Conservation (phyloP, 2,888 invertebrate species). For the Oxycera nigricornis region DNA sequence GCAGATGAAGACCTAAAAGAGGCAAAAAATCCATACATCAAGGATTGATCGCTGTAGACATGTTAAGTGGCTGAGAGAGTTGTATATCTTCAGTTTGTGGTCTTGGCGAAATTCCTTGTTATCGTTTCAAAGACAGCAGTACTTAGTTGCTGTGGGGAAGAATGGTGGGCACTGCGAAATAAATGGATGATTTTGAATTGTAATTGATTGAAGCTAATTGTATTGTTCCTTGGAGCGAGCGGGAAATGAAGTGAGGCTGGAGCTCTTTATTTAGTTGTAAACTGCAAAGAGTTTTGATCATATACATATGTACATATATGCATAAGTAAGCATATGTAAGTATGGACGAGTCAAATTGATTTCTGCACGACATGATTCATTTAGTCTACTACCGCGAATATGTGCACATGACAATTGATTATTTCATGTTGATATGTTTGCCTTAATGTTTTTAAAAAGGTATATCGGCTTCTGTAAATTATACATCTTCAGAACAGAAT, state of each 20-base stretch:
- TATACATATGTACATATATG: too few species aligned
- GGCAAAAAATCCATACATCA: not conserved
- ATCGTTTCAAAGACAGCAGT: not conserved
- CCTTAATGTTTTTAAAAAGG: too few species aligned
- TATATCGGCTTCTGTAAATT: too few species aligned
- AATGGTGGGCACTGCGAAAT: not conserved
- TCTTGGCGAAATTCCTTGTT: conserved; percentile 5
- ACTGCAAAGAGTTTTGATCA: too few species aligned
- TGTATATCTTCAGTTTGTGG: not conserved
- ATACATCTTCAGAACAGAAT: too few species aligned
- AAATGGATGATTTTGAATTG: conserved; percentile 14
- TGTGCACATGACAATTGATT: too few species aligned
- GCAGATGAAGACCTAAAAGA: not conserved
- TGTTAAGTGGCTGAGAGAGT: conserved; percentile 7
- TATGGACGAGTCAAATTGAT: too few species aligned
- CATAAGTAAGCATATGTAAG: too few species aligned
- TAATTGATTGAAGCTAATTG: conserved; percentile 46
- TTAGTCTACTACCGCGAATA: too few species aligned
- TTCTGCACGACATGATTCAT: too few species aligned
- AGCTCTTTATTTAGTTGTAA: too few species aligned
- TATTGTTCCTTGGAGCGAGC: conserved; percentile 24
- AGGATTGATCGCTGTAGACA: not conserved
- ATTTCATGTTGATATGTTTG: too few species aligned
- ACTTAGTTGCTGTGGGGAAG: not conserved
- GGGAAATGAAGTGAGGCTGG: not conserved